These are phyloP conservation scores for Trinorchestia longiramus DNA, from an alignment of 1,140 invertebrate species.

Conservation along the genomic window DNA sequence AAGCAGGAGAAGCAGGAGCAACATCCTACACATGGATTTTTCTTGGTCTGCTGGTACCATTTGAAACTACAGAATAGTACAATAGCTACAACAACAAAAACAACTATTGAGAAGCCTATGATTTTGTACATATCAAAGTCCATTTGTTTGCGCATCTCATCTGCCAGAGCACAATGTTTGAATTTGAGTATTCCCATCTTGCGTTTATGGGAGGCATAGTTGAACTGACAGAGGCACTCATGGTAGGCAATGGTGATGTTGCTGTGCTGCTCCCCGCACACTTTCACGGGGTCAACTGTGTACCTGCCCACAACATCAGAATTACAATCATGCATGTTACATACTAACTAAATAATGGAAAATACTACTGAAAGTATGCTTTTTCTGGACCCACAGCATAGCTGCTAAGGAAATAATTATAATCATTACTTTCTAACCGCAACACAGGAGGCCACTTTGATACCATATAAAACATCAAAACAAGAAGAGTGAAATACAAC, in stretches of 20 bases:
- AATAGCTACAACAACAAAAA: conserved; percentile 61
- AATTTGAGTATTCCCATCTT: conserved; percentile 59
- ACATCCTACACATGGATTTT: conserved; percentile 63
- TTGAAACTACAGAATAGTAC: conserved; percentile 64
- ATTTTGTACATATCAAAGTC: conserved; percentile 65
- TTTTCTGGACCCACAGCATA: too few species aligned
- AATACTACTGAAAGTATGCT: too few species aligned
- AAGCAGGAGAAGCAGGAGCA: conserved; percentile 53
- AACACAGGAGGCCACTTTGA: too few species aligned
- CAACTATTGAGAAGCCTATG: conserved; percentile 62
- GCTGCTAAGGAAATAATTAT: too few species aligned
- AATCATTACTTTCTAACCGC: too few species aligned
- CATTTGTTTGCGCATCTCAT: conserved; percentile 64
- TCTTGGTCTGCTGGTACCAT: conserved; percentile 65
- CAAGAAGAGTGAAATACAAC: too few species aligned
- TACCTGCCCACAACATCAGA: background rate
- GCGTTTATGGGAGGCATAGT: conserved; percentile 54
- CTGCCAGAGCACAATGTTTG: conserved; percentile 62
- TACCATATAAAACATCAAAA: too few species aligned
- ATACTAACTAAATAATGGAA: too few species aligned
- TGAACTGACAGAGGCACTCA: conserved; percentile 65
- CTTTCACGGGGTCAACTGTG: conserved; percentile 58
- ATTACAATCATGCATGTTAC: background rate
- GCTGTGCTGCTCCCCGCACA: conserved; percentile 60
- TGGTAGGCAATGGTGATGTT: conserved; percentile 65